These are phyloP conservation scores for Todiramphus chloris DNA, from an alignment of 2,113 vertebrate genomes.

Conservation along the genomic window DNA sequence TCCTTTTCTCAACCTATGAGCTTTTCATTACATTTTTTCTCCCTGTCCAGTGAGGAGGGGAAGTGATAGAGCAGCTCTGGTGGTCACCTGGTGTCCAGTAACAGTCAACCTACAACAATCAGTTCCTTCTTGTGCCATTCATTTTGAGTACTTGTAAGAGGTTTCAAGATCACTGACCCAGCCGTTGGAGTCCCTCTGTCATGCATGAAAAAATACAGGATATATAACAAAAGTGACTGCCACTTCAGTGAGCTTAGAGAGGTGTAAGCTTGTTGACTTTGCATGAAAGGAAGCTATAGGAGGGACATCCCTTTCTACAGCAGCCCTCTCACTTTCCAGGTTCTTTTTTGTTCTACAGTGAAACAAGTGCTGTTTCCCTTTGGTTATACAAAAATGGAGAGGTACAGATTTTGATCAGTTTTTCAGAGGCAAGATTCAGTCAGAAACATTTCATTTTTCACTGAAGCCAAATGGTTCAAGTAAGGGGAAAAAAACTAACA, in stretches of 20 bases:
- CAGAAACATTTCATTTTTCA: background rate
- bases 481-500: background rate
- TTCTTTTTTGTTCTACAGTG: background rate
- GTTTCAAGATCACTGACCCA: background rate
- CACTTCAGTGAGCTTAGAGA: background rate
- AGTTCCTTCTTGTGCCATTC: background rate
- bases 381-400: background rate
- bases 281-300: background rate
- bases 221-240: background rate
- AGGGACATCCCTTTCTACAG: background rate
- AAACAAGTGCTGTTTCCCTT: background rate
- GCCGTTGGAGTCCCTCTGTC: background rate
- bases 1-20: background rate
- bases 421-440: background rate
- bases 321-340: background rate
- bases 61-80: background rate
- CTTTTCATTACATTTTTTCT: background rate
- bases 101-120: rapidly evolving
- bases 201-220: background rate
- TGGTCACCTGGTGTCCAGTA: background rate
- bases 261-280: background rate
- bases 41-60: background rate
- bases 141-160: background rate
- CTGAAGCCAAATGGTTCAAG: background rate
- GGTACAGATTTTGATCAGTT: background rate